These are phyloP conservation scores for Iselma pallidipennis DNA, from an alignment of 2,888 invertebrate genomes.

Conservation along the genomic window DNA sequence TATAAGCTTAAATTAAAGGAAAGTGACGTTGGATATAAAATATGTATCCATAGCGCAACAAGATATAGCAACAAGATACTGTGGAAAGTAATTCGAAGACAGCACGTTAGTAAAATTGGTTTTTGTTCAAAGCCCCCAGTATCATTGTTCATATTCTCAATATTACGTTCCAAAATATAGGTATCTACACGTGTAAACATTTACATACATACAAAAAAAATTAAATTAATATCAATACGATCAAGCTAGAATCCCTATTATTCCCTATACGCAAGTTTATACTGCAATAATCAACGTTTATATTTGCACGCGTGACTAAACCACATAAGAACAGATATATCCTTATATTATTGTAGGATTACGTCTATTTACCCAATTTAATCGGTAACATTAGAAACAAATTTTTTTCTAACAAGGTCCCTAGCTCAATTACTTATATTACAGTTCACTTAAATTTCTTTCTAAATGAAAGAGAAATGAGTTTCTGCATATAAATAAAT, in stretches of 20 bases:
- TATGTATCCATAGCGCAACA: slow-evolving; percentile 18
- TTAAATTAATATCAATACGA: slow-evolving; percentile 5
- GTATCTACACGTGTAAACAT: not conserved
- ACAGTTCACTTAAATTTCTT: slow-evolving; percentile 2
- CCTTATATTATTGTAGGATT: no score
- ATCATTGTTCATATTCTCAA: slow-evolving; percentile 11
- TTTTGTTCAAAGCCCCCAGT: slow-evolving; percentile 14
- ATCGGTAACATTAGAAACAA: no score
- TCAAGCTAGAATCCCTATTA: slow-evolving; percentile 9
- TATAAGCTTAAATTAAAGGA: slow-evolving; percentile 19
- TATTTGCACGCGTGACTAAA: slow-evolving; percentile 1
- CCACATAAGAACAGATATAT: slow-evolving; percentile 2
- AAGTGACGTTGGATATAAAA: slow-evolving; percentile 21
- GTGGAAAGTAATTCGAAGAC: slow-evolving; percentile 19
- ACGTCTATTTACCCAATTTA: no score
- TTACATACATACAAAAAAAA: slow-evolving; percentile 6
- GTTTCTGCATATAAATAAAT: no score
- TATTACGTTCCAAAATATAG: not conserved
- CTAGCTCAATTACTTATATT: no score
- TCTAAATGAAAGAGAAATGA: not conserved
- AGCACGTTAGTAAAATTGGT: slow-evolving; percentile 18
- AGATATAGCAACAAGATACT: slow-evolving; percentile 16
- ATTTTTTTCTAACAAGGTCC: no score
- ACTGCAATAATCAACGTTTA: slow-evolving; percentile 1
- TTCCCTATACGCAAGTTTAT: slow-evolving; percentile 7